Evolutionary conservation across 2,797 vertebrate genomes (phyloP).

Genomic region (Sandelia bainsii): DNA sequence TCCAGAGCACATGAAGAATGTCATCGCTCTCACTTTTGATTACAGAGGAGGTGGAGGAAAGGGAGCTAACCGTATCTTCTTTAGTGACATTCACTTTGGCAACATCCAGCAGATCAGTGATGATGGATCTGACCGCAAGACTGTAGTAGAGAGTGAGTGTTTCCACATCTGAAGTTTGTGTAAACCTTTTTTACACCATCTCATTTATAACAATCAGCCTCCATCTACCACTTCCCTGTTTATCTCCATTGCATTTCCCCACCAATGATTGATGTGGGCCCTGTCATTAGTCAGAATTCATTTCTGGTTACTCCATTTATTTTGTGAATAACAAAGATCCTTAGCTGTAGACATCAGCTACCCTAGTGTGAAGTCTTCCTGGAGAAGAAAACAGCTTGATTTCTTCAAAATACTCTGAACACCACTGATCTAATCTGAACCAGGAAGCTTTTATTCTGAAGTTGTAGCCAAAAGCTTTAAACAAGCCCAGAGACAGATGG

Average conservation of each 20-base stretch:
- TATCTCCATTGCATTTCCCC: slow-evolving; percentile 6
- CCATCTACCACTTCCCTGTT: not conserved
- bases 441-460: slow-evolving; percentile 42
- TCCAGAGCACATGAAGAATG: slow-evolving; percentile 97
- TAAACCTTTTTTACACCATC: not conserved
- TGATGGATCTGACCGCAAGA: slow-evolving; percentile 90
- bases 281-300: slow-evolving; percentile 13
- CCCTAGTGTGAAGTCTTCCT: slow-evolving; percentile 16
- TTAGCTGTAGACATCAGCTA: slow-evolving; percentile 22
- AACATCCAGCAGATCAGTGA: slow-evolving; percentile 98
- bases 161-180: not conserved
- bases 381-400: slow-evolving; percentile 30
- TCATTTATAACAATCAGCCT: slow-evolving; percentile 1
- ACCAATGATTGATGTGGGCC: not conserved
- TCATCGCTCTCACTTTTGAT: slow-evolving; percentile 95
- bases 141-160: slow-evolving; percentile 95
- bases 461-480: slow-evolving; percentile 38
- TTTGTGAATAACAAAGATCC: slow-evolving; percentile 25
- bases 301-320: slow-evolving; percentile 10
- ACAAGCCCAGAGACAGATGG: slow-evolving; percentile 34
- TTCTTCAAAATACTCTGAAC: slow-evolving; percentile 8
- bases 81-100: slow-evolving; percentile 98
- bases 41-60: slow-evolving; percentile 90
- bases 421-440: slow-evolving; percentile 30
- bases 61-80: slow-evolving; percentile 95